Evolutionary conservation across 1,140 invertebrate species (phyloP).

Genomic region (Calephelis virginiensis): DNA sequence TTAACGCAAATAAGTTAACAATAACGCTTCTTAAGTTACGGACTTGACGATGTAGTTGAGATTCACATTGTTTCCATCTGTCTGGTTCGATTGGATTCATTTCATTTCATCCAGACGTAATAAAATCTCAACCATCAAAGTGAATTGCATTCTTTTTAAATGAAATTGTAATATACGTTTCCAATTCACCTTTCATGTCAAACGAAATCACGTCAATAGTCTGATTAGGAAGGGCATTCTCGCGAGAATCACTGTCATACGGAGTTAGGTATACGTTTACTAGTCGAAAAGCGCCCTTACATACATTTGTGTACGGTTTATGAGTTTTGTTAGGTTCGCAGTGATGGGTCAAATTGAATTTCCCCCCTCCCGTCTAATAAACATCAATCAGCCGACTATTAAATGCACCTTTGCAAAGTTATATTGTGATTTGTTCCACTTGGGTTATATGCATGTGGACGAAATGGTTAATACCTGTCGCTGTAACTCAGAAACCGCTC

Average conservation of each 20-base stretch:
- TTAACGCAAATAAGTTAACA: too few relatives aligned
- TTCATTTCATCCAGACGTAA: not conserved
- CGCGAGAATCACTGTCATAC: slow-evolving; percentile 31
- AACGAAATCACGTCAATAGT: slow-evolving; percentile 41
- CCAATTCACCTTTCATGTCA: slow-evolving; percentile 31
- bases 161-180: slow-evolving; percentile 2
- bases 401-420: slow-evolving; percentile 60
- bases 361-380: slow-evolving; percentile 41
- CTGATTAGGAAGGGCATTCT: slow-evolving; percentile 34
- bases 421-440: slow-evolving; percentile 45
- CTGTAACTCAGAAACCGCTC: not conserved
- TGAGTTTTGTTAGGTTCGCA: slow-evolving; percentile 25
- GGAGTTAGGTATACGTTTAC: not conserved
- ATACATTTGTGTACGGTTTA: not conserved
- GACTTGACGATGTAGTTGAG: not conserved
- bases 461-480: not conserved
- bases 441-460: slow-evolving; percentile 10
- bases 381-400: slow-evolving; percentile 66
- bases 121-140: not conserved
- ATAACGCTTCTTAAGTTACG: too few relatives aligned
- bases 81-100: not conserved
- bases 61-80: not conserved
- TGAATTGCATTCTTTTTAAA: not conserved
- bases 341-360: slow-evolving; percentile 41
- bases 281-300: not conserved